Evolutionary conservation across 2,113 vertebrate species (phyloP), one percentile per base, ranked within the genome.

Genomic region (Lichenostomus cassidix): DNA sequence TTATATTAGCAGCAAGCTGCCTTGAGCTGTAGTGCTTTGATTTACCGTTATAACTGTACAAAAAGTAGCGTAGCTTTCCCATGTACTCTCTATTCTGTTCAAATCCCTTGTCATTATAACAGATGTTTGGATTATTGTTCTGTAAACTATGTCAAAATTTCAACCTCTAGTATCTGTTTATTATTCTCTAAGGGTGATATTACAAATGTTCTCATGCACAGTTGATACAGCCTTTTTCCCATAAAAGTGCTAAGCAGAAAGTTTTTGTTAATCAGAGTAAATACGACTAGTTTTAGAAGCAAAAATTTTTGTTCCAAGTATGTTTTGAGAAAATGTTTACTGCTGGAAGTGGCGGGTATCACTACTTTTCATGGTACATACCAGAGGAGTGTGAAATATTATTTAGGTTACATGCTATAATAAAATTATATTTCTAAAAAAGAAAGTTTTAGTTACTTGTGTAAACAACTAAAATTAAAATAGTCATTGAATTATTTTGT

Each of bases 81-180:
- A 98, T 99, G 98, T 98, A 98, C 95, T 98, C 97, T 97, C 98
- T 98, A 98, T 98, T 98, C 98, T 98, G 97, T 92, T 98, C 98
- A 98, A 98, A 98, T 98, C 98, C 98, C 98, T 98, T 98, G 98
- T 99, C 99, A 99, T 98, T 99, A 98, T 98, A 99, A 98, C 98
- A 99, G 98, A 99, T 99, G 99, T 98, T 99, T 99, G 98, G 98
- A 99, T 99, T 99, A 98, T 98, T 98, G 97, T 98, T 99, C 98
- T 99, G 98, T 99, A 99, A 99, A 99, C 99, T 97, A 98, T 98
- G 98, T 99, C 98, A 98, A 98, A 98, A 98, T 99, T 99, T 99
- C 98, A 98, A 98, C 98, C 98, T 98, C 97, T 98, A 98, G 97
- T 98, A 98, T 99, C 98, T 98, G 98, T 98, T 98, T 98, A 98